These are phyloP conservation scores for Nebria brevicollis DNA, from an alignment of 2,888 invertebrate species.

Conservation along the genomic window DNA sequence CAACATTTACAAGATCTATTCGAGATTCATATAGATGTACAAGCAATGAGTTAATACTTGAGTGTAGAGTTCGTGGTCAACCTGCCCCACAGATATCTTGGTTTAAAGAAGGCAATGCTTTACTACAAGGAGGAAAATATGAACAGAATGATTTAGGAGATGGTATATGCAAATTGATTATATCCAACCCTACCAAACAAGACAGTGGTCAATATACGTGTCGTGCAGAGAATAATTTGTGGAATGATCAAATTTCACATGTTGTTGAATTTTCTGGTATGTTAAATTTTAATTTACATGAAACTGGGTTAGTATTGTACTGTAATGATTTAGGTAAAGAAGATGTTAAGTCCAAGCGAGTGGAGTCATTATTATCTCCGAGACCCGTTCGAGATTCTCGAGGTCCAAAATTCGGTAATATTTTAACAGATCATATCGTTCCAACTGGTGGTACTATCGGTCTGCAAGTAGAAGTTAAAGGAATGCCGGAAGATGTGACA, in stretches of 20 bases:
- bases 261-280: constrained; percentile 75
- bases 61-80: constrained; percentile 81
- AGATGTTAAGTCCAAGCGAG: constrained; percentile 62
- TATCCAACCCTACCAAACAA: constrained; percentile 71
- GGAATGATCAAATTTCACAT: constrained; percentile 80
- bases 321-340: constrained; percentile 60
- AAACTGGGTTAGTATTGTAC: neutral
- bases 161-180: constrained; percentile 77
- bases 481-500: constrained; percentile 76
- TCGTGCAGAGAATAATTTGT: constrained; percentile 76
- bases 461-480: constrained; percentile 82
- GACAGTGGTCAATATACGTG: constrained; percentile 83
- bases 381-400: constrained; percentile 62
- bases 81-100: constrained; percentile 79
- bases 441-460: constrained; percentile 82
- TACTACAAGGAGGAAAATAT: constrained; percentile 69
- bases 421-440: constrained; percentile 77
- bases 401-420: constrained; percentile 75
- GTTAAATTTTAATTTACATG: constrained; percentile 48
- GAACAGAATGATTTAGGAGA: constrained; percentile 76
- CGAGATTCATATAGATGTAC: constrained; percentile 77
- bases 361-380: constrained; percentile 60
- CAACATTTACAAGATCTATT: constrained; percentile 78
- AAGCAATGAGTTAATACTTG: constrained; percentile 79
- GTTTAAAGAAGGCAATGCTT: constrained; percentile 75